Evolutionary conservation across 1,140 invertebrate species (phyloP).

Genomic region (Trachymyrmex septentrionalis): DNA sequence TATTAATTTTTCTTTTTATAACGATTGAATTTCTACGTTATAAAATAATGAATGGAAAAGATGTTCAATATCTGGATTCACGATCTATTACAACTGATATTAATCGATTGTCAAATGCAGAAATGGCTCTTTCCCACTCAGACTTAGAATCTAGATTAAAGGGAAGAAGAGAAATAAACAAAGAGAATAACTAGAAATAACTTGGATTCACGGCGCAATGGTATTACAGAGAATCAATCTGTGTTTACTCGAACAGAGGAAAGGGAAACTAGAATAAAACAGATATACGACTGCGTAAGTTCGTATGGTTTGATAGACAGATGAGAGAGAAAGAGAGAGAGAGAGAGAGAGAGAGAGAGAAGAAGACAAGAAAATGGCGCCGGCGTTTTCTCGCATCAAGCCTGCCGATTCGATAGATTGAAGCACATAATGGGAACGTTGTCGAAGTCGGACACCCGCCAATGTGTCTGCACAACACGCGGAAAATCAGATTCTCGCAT

Average conservation of each 20-base stretch:
- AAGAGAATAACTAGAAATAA: slow-evolving; percentile 3
- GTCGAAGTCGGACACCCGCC: slow-evolving; percentile 9
- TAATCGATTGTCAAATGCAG: neutral
- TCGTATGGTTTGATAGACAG: slow-evolving; percentile 33
- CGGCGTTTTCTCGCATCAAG: slow-evolving; percentile 23
- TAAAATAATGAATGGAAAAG: neutral
- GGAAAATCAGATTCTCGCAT: slow-evolving; percentile 35
- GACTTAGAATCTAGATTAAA: neutral
- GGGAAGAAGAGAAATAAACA: slow-evolving; percentile 16
- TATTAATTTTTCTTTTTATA: neutral
- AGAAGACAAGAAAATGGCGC: slow-evolving; percentile 6
- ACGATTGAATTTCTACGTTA: neutral
- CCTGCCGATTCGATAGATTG: slow-evolving; percentile 26
- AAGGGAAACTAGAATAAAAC: slow-evolving; percentile 15
- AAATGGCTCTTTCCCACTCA: neutral
- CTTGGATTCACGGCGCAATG: neutral
- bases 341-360: neutral
- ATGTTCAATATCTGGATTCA: neutral
- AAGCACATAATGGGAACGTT: slow-evolving; percentile 53
- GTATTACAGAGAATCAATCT: neutral
- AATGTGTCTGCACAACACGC: neutral
- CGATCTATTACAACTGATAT: neutral
- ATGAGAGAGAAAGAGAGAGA: neutral
- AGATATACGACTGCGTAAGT: slow-evolving; percentile 41
- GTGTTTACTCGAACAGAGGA: slow-evolving; percentile 14